phyloP scores from a whole-genome alignment of 2,888 invertebrate species.

The Cylloceria caligata region DNA sequence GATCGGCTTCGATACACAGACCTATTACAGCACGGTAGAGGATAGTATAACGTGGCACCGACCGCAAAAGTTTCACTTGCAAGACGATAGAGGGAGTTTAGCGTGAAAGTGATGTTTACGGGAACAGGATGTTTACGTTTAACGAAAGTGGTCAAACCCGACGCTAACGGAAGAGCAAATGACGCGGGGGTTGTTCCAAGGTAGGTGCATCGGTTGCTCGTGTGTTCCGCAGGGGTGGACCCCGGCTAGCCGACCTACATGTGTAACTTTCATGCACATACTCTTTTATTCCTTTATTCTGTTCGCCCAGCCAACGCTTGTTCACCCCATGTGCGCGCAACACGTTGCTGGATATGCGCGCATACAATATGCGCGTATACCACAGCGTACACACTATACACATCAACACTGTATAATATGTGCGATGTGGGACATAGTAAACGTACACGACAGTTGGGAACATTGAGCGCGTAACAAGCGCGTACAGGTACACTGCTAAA shows the following conservation, averaged over 20 bases:
- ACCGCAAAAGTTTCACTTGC: not conserved
- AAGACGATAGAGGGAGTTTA: not conserved
- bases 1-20: conserved; percentile 23
- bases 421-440: no score
- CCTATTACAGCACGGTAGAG: conserved; percentile 18
- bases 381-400: not conserved
- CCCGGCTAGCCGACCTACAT: conserved; percentile 31
- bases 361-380: not conserved
- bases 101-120: conserved; percentile 72
- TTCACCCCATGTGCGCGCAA: conserved; percentile 23
- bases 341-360: conserved; percentile 39
- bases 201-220: conserved; percentile 32
- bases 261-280: conserved; percentile 26
- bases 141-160: conserved; percentile 71
- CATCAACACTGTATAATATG: not conserved
- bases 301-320: conserved; percentile 5
- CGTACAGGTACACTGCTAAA: not conserved
- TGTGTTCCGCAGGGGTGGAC: conserved; percentile 28
- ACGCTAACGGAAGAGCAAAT: conserved; percentile 43
- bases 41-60: not conserved
- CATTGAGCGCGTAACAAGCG: conserved; percentile 28
- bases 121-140: conserved; percentile 71
- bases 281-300: conserved; percentile 24
- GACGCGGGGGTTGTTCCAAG: conserved; percentile 3
- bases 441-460: not conserved